Evolutionary conservation across 2,113 vertebrate genomes (phyloP).

Genomic region (Menidia beryllina): DNA sequence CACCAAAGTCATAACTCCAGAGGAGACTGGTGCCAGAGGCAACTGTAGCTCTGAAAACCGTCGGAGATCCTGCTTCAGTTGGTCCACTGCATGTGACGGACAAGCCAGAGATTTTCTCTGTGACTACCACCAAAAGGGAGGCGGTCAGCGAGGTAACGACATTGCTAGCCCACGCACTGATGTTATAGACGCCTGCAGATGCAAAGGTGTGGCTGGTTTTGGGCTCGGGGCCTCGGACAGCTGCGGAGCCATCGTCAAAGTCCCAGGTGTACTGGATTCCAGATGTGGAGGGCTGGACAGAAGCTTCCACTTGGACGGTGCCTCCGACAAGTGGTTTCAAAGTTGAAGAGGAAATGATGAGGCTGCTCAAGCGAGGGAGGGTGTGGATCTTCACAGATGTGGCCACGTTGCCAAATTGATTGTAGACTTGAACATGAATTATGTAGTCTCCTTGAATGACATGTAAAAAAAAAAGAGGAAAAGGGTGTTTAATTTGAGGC

Average conservation of each 20-base stretch:
- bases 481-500: background rate
- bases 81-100: conserved; percentile 59
- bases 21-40: conserved; percentile 66
- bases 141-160: conserved; percentile 53
- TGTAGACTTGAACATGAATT: conserved; percentile 72
- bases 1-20: conserved; percentile 84
- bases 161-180: conserved; percentile 79
- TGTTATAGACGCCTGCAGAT: conserved; percentile 72
- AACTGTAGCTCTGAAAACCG: conserved; percentile 67
- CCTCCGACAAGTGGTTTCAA: conserved; percentile 50
- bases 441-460: conserved; percentile 73
- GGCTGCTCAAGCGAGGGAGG: conserved; percentile 56
- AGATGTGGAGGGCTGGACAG: conserved; percentile 54
- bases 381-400: conserved; percentile 55
- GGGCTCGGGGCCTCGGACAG: conserved; percentile 29
- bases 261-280: conserved; percentile 74
- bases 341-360: conserved; percentile 65
- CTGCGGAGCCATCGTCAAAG: conserved; percentile 73
- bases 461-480: conserved; percentile 2
- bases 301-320: conserved; percentile 67
- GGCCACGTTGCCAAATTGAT: conserved; percentile 57
- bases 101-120: conserved; percentile 75
- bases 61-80: conserved; percentile 65
- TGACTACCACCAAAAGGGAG: conserved; percentile 65
- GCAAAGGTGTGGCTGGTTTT: conserved; percentile 63